Base-by-base conservation (phyloP, 92 coral and sea anemone species). In the Diadumene lineata region DNA sequence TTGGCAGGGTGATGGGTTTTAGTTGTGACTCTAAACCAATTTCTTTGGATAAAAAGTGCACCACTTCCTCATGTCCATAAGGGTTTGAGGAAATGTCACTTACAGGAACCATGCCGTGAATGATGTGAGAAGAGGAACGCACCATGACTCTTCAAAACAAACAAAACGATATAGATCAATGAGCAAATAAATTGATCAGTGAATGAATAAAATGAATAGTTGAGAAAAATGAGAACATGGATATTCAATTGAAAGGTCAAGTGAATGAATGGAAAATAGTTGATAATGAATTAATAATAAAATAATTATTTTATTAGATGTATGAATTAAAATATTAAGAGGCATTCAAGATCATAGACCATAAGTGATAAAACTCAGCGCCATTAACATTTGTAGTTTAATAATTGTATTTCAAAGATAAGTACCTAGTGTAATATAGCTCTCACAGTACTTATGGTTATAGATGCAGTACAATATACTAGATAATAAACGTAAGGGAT, bases 101-200 rank as follows among this genome's bases (percentile, higher is more conserved):
- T 30, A 82, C 73, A 0, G 96, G 86, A 26, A 89, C 74, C 73
- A 94, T 78, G 31, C 92, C 98, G 82, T 92, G 92, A 51, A 94
- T 65, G 29, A 88, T 82, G 56, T 88, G 84, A 10, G 72, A 64
- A 7, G 97, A 76, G 7, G 93, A 92, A 29, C 98, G 89, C 15
- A 94, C 91, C 94, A 94, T 81, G 13, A 94, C 69, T 55, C 98
- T 94, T 66, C 9, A 66, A 34, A 38, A 34, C 31, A 43, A 66
- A 66, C 9, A 34, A 34, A 23, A 31, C 69, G n/a, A 30, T 29
- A 38, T 38, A 13, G 13, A 38, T 4, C 48, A 38, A 38, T 38
- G 48, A 13, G 13, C 13, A 38, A 38, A 4, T 38, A 38, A 38
- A 38, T 38, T 4, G 6, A 38, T 38, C 6, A 38, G 13, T 38